Percentiles rank a stretch among this genome's conserved stretches.
These are phyloP conservation scores for Sarcophaga caerulescens DNA, from an alignment of 2,888 invertebrate genomes.

Conservation along the genomic window DNA sequence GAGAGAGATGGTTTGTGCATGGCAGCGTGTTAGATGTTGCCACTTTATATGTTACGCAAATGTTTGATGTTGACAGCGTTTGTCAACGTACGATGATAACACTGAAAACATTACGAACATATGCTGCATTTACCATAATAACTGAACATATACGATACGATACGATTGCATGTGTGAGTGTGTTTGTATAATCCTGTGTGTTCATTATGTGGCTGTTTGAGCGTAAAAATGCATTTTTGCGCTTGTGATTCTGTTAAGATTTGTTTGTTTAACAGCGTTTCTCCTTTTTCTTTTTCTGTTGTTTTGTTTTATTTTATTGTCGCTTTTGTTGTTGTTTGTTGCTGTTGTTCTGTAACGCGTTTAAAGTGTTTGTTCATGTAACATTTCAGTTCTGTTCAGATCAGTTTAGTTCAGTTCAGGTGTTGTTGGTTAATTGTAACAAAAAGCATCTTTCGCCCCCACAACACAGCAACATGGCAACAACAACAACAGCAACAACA, in stretches of 20 bases:
- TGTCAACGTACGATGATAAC: constrained; percentile 67
- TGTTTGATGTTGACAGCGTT: constrained; percentile 66
- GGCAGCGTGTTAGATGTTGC: constrained; percentile 50
- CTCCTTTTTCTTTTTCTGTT: neutral
- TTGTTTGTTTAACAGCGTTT: neutral
- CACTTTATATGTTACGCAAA: constrained; percentile 60
- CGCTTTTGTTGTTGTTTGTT: neutral
- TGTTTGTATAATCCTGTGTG: constrained; percentile 7
- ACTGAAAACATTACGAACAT: constrained; percentile 4
- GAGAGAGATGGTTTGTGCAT: constrained; percentile 13
- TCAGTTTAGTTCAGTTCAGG: constrained; percentile 45
- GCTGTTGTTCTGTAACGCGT: constrained; percentile 30
- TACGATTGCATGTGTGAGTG: constrained; percentile 32
- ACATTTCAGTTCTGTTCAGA: constrained; percentile 15
- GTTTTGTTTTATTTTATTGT: neutral
- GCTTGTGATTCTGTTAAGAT: constrained; percentile 12
- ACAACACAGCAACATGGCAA: constrained; percentile 27
- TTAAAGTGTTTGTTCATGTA: constrained; percentile 59
- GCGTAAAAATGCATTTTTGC: constrained; percentile 45
- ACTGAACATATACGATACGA: neutral
- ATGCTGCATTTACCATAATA: too few relatives aligned
- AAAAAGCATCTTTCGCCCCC: constrained; percentile 65
- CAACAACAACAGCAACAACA: neutral
- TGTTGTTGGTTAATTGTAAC: constrained; percentile 66
- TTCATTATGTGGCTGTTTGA: constrained; percentile 26